Conservation (phyloP, 2,888 invertebrate species). For the Acholoe squamosa region DNA sequence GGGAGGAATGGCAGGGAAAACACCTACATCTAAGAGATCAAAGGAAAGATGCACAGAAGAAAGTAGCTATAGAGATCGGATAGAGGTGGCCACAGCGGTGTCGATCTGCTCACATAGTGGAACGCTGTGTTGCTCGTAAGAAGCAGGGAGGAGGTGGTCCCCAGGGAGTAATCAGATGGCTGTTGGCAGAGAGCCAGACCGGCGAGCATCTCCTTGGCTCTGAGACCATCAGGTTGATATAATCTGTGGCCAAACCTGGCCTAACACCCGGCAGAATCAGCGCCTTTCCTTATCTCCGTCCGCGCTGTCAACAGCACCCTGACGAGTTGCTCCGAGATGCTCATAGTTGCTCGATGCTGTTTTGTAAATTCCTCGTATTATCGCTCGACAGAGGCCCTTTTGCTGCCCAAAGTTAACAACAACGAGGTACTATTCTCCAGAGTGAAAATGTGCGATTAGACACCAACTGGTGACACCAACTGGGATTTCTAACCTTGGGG, state of each 20-base stretch:
- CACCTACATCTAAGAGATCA: too few relatives aligned
- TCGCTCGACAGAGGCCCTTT: conserved; percentile 4
- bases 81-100: too few relatives aligned
- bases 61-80: too few relatives aligned
- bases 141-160: neutral
- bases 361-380: neutral
- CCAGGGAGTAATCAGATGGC: conserved; percentile 21
- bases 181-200: neutral
- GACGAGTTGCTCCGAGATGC: neutral
- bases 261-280: neutral
- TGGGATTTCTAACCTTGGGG: neutral
- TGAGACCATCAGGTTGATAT: conserved; percentile 7
- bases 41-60: too few relatives aligned
- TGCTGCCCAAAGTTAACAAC: neutral
- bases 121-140: too few relatives aligned
- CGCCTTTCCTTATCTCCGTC: conserved; percentile 17
- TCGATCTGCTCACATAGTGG: too few relatives aligned
- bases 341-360: neutral
- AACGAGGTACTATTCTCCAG: neutral
- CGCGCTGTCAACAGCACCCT: neutral
- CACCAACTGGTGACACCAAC: neutral
- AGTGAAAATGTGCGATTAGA: conserved; percentile 29
- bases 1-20: too few relatives aligned
- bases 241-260: conserved; percentile 18
- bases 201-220: conserved; percentile 18